Percentiles rank a stretch among this genome's conserved stretches.
phyloP scores from a whole-genome alignment of 2,113 vertebrate genomes.

The Petrocephalus microphthalmus region DNA sequence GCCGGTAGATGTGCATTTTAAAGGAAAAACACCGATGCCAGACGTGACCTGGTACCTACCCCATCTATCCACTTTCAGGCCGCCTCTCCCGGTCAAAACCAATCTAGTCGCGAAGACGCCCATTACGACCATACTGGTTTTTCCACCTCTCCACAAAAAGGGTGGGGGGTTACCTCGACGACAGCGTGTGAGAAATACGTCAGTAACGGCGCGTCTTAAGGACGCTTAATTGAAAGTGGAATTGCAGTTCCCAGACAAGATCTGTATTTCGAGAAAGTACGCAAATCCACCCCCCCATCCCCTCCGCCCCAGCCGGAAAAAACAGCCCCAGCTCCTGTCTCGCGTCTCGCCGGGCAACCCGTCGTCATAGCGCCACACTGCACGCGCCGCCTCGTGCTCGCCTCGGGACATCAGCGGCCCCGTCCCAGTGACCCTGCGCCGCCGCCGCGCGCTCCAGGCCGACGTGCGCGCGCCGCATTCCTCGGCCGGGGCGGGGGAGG shows the following conservation, averaged over 20 bases:
- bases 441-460: not conserved
- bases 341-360: not conserved
- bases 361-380: not conserved
- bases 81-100: not conserved
- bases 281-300: not conserved
- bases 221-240: not conserved
- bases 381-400: not conserved
- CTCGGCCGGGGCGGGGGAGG: not conserved
- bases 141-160: not conserved
- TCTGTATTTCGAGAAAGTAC: slow-evolving; percentile 3
- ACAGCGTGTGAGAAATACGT: not conserved
- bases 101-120: not conserved
- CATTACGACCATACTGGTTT: not conserved
- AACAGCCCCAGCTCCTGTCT: not conserved
- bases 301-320: not conserved
- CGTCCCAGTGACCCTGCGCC: not conserved
- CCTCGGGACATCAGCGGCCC: not conserved
- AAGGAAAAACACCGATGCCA: not conserved
- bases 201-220: not conserved
- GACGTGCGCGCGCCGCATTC: not conserved
- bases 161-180: not conserved
- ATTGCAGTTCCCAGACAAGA: slow-evolving; percentile 5
- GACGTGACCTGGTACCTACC: not conserved
- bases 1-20: not conserved
- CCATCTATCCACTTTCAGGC: not conserved